These are phyloP conservation scores for Panzeria rudis DNA, from an alignment of 2,888 invertebrate genomes.

Conservation along the genomic window DNA sequence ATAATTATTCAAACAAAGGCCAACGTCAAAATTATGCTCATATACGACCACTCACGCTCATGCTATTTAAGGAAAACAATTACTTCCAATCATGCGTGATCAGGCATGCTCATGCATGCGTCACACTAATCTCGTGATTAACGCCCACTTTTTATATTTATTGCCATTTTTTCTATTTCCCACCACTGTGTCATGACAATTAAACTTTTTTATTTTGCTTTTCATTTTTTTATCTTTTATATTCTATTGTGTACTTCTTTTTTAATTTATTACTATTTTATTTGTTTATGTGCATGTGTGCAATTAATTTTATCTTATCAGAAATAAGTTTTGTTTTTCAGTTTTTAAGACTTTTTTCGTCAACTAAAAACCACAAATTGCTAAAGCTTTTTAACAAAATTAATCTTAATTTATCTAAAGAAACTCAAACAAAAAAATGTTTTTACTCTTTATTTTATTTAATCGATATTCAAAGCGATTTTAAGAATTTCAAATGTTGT, in stretches of 20 bases:
- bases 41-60: too few relatives aligned
- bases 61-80: too few relatives aligned
- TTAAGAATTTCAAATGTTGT: background rate
- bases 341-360: background rate
- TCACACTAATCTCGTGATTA: too few relatives aligned
- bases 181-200: conserved; percentile 28
- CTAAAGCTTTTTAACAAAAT: conserved; percentile 19
- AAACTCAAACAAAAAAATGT: background rate
- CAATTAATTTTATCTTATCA: conserved; percentile 60
- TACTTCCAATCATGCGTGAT: background rate
- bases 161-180: background rate
- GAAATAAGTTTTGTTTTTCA: conserved; percentile 15
- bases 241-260: conserved; percentile 8
- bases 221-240: background rate
- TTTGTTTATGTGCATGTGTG: conserved; percentile 22
- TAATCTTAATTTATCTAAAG: background rate
- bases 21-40: too few relatives aligned
- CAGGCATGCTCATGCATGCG: too few relatives aligned
- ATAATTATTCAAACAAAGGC: too few relatives aligned
- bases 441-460: conserved; percentile 12
- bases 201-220: conserved; percentile 2
- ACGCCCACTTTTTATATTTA: background rate
- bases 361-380: conserved; percentile 10
- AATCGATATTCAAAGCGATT: background rate
- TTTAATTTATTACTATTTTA: conserved; percentile 14